These are phyloP conservation scores for Alligator mississippiensis DNA, from an alignment of 2,113 vertebrate genomes.

Conservation along the genomic window DNA sequence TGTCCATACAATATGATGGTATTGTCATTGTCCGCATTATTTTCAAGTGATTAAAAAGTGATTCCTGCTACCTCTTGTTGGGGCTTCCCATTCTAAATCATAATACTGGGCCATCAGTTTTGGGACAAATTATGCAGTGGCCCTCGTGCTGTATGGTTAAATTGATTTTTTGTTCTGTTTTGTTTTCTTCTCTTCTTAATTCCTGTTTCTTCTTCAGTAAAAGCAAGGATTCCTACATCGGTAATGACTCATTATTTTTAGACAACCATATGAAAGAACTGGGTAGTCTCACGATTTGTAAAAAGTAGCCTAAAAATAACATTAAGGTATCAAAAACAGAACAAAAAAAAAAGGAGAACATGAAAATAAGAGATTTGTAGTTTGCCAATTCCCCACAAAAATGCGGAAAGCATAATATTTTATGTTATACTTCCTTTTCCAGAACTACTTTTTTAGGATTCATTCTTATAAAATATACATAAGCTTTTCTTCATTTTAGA, in stretches of 20 bases:
- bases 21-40: neutral
- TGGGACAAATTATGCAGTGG: constrained; percentile 60
- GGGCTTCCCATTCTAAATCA: constrained; percentile 13
- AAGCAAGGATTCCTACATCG: constrained; percentile 49
- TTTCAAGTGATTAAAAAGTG: constrained; percentile 48
- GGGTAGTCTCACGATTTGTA: constrained; percentile 1
- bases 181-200: constrained; percentile 22
- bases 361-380: neutral
- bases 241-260: constrained; percentile 46
- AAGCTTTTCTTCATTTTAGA: neutral
- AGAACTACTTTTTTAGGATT: neutral
- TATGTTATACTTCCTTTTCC: neutral
- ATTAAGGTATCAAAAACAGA: neutral
- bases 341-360: neutral
- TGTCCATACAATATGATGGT: neutral
- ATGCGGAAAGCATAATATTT: neutral
- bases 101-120: neutral
- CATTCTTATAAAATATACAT: neutral
- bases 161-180: constrained; percentile 49
- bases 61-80: constrained; percentile 44
- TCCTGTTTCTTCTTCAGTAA: constrained; percentile 61
- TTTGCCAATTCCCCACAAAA: neutral
- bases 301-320: constrained; percentile 20
- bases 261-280: constrained; percentile 27
- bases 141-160: constrained; percentile 33